These are phyloP conservation scores for Nothoprocta pentlandii DNA, from an alignment of 2,113 vertebrate genomes.

Conservation along the genomic window DNA sequence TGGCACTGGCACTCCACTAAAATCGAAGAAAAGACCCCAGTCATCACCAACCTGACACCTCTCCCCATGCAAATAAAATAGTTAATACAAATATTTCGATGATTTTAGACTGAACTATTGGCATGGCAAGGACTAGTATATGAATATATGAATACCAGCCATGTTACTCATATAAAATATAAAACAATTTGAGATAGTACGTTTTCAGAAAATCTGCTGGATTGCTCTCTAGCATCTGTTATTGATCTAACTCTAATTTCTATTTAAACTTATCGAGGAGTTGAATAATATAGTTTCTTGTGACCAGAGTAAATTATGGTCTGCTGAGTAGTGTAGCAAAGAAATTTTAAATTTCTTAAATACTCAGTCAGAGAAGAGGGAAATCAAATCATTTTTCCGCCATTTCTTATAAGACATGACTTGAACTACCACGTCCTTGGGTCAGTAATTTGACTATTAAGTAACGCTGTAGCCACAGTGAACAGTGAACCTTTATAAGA, in stretches of 20 bases:
- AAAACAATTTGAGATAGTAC: neutral
- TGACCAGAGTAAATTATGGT: neutral
- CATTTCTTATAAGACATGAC: neutral
- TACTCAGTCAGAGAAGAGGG: neutral
- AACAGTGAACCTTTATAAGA: neutral
- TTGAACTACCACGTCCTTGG: neutral
- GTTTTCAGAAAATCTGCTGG: neutral
- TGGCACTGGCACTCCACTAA: neutral
- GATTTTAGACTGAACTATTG: neutral
- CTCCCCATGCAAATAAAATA: neutral
- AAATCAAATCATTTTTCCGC: neutral
- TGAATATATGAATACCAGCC: neutral
- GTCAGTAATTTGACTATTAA: neutral
- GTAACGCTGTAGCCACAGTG: neutral
- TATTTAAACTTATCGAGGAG: neutral
- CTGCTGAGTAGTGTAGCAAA: neutral
- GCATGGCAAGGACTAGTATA: neutral
- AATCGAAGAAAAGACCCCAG: neutral
- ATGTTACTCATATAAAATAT: neutral
- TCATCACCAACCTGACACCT: neutral
- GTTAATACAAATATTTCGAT: slow-evolving; percentile 6
- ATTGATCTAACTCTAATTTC: fast-evolving
- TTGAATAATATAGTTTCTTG: neutral
- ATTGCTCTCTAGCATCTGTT: neutral
- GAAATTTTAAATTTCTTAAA: neutral